Evolutionary conservation across 2,888 invertebrate species (phyloP), one percentile per base, ranked within the genome.

Genomic region (Rhabditophanes sp.): DNA sequence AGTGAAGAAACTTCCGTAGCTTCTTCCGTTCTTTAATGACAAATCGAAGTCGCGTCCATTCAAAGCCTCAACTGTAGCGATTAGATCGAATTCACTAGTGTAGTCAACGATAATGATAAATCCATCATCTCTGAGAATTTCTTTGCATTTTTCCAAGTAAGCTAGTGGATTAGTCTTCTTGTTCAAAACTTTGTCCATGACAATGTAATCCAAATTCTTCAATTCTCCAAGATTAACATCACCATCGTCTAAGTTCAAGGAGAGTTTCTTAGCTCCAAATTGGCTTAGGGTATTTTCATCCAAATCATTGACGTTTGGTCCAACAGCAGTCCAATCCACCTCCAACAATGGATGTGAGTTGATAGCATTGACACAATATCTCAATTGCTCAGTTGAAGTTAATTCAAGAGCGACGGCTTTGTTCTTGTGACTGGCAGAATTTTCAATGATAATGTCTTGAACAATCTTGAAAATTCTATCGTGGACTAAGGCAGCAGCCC

Each of bases 51-150:
- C 46, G 8, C 35, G 34, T 18, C 53, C 55, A 4, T 46, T 42
- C 14, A 57, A 44, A 15, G 32, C 53, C 16, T 59, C 44, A 17
- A 50, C 39, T 11, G 50, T 39, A 11, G 53, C 37, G 25, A 56
- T 53, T 17, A 54, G 35, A 36, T 60, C 60, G 26, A 44, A 56
- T 44, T 69, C 64, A 15, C 50, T 37, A 2, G 69, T 69, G 15
- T 62, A 50, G 52, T 70, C 70, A 32, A 63, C 53, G 4, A 70
- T 50, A 34, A 71, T 48, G 16, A 67, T 35, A 48, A 70, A 68
- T 4, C 70, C 69, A 35, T 66, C 64, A 4, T 66, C 65, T n/a
- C 61, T 47, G 17, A 64, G 39, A 21, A 63, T 31, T 28, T 53
- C 25, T 29, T 45, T 46, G 38, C 52, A 41, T 2, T 49, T 41